Percentiles rank a stretch among this genome's conserved stretches.
Conservation (phyloP, 2,113 vertebrate genomes). For the Calidris pugnax region DNA sequence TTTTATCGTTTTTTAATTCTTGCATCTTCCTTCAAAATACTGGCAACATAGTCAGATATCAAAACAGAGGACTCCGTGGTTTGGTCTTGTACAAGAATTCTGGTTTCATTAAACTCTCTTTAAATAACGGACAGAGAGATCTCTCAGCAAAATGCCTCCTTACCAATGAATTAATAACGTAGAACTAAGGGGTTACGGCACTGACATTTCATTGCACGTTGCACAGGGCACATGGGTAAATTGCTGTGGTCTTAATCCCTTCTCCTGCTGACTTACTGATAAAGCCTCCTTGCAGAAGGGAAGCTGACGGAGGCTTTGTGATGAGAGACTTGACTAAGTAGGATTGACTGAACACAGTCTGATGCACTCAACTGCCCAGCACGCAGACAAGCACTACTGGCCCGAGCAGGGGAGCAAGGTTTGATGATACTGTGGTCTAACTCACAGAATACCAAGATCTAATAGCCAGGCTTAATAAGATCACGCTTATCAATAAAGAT, state of each 20-base stretch:
- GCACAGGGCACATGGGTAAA: background rate
- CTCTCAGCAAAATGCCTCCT: background rate
- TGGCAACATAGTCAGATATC: background rate
- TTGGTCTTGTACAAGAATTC: background rate
- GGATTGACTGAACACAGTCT: background rate
- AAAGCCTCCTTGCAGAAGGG: background rate
- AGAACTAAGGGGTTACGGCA: background rate
- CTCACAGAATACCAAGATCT: background rate
- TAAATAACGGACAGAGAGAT: background rate
- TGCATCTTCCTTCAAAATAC: background rate
- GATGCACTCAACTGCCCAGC: background rate
- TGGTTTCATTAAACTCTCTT: background rate
- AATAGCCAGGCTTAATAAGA: background rate
- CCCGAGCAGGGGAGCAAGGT: background rate
- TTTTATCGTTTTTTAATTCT: background rate
- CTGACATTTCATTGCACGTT: background rate
- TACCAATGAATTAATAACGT: background rate
- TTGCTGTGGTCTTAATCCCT: background rate
- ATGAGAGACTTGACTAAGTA: background rate
- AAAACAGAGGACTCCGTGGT: background rate
- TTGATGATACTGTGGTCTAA: background rate
- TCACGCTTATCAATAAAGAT: conserved; percentile 9
- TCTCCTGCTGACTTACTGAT: background rate
- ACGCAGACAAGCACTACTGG: background rate
- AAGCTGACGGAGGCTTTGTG: background rate